Percentiles rank a stretch among this genome's conserved stretches.
These are phyloP conservation scores for Thymelicus acteon DNA, from an alignment of 2,888 invertebrate genomes.

Conservation along the genomic window DNA sequence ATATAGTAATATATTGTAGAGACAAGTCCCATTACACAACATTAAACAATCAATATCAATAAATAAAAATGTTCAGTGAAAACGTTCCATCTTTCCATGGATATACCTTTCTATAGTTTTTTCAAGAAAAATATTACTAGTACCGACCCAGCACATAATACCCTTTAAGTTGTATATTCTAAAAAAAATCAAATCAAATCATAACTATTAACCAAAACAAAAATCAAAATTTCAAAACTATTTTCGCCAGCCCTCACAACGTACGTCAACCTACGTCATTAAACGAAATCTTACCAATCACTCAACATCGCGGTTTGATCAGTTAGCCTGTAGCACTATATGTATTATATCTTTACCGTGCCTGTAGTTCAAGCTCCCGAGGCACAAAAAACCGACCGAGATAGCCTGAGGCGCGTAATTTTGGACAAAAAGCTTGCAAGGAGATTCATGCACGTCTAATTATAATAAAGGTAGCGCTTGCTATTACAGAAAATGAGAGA, in stretches of 20 bases:
- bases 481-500: neutral
- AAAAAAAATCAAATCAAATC: too few relatives aligned
- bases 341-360: too few relatives aligned
- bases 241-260: slow-evolving; percentile 20
- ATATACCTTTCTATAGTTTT: too few relatives aligned
- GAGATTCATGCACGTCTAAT: slow-evolving; percentile 26
- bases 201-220: too few relatives aligned
- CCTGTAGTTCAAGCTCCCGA: slow-evolving; percentile 55
- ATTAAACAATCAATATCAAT: too few relatives aligned
- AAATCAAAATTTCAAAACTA: neutral
- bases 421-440: slow-evolving; percentile 20
- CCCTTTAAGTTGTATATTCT: too few relatives aligned
- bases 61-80: too few relatives aligned
- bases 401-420: slow-evolving; percentile 32
- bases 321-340: slow-evolving; percentile 59
- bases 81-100: too few relatives aligned
- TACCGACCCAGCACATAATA: too few relatives aligned
- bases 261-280: slow-evolving; percentile 66
- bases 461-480: slow-evolving; percentile 10
- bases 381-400: slow-evolving; percentile 47
- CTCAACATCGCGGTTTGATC: slow-evolving; percentile 80
- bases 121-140: too few relatives aligned
- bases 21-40: too few relatives aligned
- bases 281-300: slow-evolving; percentile 80
- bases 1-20: too few relatives aligned